A percentile compares a stretch with the other conserved stretches of the same genome.
Evolutionary conservation across 2,113 vertebrate genomes (phyloP).

Genomic region (Trochalopteron elliotii): DNA sequence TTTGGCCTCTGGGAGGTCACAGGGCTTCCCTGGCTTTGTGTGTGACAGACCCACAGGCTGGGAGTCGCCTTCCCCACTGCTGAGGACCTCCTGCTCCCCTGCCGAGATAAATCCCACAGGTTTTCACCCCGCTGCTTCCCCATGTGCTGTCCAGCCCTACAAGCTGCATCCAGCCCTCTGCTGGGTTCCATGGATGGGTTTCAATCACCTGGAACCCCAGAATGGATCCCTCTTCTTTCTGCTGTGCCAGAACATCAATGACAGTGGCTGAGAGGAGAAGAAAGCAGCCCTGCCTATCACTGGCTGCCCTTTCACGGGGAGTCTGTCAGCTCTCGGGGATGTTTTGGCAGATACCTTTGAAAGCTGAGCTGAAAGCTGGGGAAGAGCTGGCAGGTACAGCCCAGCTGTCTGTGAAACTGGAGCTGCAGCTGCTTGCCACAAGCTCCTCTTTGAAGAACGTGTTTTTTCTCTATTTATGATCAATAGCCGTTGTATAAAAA

Average conservation of each 20-base stretch:
- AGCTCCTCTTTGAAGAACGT: not conserved
- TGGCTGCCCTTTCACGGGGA: not conserved
- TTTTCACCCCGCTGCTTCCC: not conserved
- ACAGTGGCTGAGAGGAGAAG: not conserved
- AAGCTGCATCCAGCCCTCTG: not conserved
- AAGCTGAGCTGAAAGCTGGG: not conserved
- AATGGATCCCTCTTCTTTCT: not conserved
- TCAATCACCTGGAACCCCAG: not conserved
- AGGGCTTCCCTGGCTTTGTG: not conserved
- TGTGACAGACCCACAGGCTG: not conserved
- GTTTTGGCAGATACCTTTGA: constrained; percentile 39
- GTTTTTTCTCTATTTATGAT: not conserved
- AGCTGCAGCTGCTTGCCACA: constrained; percentile 1
- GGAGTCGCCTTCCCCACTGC: not conserved
- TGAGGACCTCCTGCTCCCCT: not conserved
- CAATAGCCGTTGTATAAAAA: not conserved
- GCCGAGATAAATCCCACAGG: not conserved
- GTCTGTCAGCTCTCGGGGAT: constrained; percentile 13
- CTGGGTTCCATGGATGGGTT: not conserved
- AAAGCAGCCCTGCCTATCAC: not conserved
- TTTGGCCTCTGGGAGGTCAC: not conserved
- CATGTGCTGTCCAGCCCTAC: not conserved
- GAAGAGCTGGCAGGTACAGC: constrained; percentile 17
- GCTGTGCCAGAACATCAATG: not conserved
- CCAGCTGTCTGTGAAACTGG: not conserved